Conservation (phyloP, 2,888 invertebrate genomes). For the Neoscelio sp. region DNA sequence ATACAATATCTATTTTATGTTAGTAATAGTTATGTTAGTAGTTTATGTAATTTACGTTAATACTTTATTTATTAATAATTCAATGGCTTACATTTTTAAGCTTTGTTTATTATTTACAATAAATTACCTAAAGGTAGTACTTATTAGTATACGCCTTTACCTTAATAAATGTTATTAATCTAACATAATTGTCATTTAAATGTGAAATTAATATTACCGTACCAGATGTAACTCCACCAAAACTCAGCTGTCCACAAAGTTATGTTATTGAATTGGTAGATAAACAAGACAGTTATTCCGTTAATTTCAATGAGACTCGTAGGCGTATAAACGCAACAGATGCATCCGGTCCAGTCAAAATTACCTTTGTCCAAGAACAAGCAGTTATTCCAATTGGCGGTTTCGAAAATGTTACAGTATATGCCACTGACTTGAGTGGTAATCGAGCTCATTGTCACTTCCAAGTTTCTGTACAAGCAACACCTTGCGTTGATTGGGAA, state of each 20-base stretch:
- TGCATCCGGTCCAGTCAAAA: constrained; percentile 93
- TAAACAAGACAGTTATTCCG: constrained; percentile 94
- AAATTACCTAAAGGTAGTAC: too few relatives aligned
- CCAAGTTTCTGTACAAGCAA: constrained; percentile 96
- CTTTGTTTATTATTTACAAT: too few relatives aligned
- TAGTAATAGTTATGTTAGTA: too few relatives aligned
- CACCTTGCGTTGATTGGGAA: constrained; percentile 98
- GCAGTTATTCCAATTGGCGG: constrained; percentile 93
- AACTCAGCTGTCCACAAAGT: constrained; percentile 95
- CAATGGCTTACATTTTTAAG: too few relatives aligned
- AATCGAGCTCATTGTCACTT: constrained; percentile 96
- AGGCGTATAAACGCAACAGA: constrained; percentile 93
- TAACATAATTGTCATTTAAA: too few relatives aligned
- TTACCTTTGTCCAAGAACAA: constrained; percentile 90
- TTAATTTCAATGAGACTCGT: constrained; percentile 95
- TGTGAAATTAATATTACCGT: constrained; percentile 98
- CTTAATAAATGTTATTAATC: too few relatives aligned
- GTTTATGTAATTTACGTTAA: too few relatives aligned
- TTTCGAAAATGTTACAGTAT: constrained; percentile 96
- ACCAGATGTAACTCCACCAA: constrained; percentile 96
- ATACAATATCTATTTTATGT: too few relatives aligned
- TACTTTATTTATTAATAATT: too few relatives aligned
- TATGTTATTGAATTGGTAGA: constrained; percentile 96
- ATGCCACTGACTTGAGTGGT: constrained; percentile 93
- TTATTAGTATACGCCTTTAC: too few relatives aligned